Percentiles rank a stretch among this genome's conserved stretches.
Evolutionary conservation across 2,888 invertebrate species (phyloP).

Genomic region (Beris chalybata): DNA sequence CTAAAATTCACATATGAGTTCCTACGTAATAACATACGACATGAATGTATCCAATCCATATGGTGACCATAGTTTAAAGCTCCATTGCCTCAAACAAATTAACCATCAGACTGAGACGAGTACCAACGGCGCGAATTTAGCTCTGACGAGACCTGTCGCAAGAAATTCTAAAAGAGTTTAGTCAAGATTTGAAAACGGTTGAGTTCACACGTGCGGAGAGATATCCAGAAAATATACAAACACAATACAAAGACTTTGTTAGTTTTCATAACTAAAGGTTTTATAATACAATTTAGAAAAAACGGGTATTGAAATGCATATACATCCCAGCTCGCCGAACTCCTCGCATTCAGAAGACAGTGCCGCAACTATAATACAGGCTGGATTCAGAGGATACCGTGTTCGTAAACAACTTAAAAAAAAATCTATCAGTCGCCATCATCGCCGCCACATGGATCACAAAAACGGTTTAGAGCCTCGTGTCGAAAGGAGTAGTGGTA

Average conservation of each 20-base stretch:
- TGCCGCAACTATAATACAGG: slow-evolving; percentile 62
- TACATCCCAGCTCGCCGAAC: slow-evolving; percentile 55
- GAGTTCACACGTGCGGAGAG: slow-evolving; percentile 6
- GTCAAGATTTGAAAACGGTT: slow-evolving; percentile 25
- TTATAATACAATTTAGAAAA: slow-evolving; percentile 19
- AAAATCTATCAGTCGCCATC: slow-evolving; percentile 32
- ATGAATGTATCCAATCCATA: too few species aligned
- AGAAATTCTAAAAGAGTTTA: slow-evolving; percentile 10
- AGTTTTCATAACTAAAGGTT: neutral
- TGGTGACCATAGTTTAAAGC: too few species aligned
- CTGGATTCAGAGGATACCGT: slow-evolving; percentile 61
- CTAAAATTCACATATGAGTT: too few species aligned
- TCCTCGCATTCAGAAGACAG: slow-evolving; percentile 51
- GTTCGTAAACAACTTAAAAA: slow-evolving; percentile 57
- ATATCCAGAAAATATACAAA: too few species aligned
- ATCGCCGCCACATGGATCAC: slow-evolving; percentile 37
- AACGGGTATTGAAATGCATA: slow-evolving; percentile 51
- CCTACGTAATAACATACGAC: too few species aligned
- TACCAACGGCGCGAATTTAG: neutral
- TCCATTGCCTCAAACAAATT: neutral
- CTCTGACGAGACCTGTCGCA: slow-evolving; percentile 13
- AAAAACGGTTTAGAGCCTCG: slow-evolving; percentile 6
- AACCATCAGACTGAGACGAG: neutral
- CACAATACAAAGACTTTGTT: too few species aligned
- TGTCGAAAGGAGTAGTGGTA: slow-evolving; percentile 1